A percentile compares a stretch with the other conserved stretches of the same genome.
Evolutionary conservation across 1,140 invertebrate genomes (phyloP).

Genomic region (Latrodectus geometricus): DNA sequence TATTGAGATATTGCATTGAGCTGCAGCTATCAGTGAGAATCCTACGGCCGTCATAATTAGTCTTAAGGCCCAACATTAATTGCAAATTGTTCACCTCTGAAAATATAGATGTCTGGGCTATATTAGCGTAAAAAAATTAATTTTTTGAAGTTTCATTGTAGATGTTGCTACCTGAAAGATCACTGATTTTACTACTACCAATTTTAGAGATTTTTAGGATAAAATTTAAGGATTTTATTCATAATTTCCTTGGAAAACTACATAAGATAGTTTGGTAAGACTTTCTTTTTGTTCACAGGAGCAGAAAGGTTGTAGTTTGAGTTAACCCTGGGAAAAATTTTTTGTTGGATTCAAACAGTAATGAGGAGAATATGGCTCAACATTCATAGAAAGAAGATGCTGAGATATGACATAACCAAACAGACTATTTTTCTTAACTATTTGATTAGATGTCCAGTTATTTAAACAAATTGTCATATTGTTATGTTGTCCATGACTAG

Average conservation of each 20-base stretch:
- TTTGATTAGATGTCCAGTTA: too few species aligned
- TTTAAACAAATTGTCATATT: neutral
- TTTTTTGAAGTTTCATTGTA: neutral
- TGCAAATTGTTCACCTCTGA: neutral
- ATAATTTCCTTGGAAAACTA: neutral
- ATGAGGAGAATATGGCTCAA: neutral
- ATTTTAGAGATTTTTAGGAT: neutral
- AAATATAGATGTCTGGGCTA: conserved; percentile 17
- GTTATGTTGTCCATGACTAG: neutral
- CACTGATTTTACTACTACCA: neutral
- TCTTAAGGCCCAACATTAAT: neutral
- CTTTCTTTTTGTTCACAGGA: neutral
- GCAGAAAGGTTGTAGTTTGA: neutral
- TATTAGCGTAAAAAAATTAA: neutral
- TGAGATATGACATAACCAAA: neutral
- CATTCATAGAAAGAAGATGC: neutral
- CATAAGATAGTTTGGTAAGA: neutral
- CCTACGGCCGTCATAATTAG: neutral
- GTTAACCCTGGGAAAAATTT: neutral
- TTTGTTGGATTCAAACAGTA: neutral
- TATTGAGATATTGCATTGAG: neutral
- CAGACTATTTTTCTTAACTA: neutral
- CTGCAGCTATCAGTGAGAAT: conserved; percentile 2
- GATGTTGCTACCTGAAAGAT: neutral
- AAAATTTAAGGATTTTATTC: neutral